Evolutionary conservation across 2,797 vertebrate genomes (phyloP), one percentile per base, ranked within the genome.

Genomic region (Sebastes trivittatus): DNA sequence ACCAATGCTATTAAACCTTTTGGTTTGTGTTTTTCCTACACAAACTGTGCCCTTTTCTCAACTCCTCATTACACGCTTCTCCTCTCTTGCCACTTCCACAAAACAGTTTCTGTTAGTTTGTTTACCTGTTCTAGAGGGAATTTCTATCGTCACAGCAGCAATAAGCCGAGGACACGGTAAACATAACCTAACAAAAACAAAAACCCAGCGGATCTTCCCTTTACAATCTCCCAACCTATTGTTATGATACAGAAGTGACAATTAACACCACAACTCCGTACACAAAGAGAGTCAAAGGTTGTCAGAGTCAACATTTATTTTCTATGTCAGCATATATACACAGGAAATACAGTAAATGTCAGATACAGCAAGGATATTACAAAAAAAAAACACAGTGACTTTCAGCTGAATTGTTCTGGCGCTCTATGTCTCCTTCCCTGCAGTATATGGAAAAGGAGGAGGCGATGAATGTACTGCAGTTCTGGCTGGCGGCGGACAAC

Each of bases 391-490:
- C 23, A 11, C 16, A 2, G 2, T 4, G 73, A 54, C 46, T 23
- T 34, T 55, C 4, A 22, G 9, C 20, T 71, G 38, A 30, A 18
- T 10, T 56, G 27, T 18, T 3, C 10, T 63, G 4, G 4, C 18
- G 25, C 49, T 75, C 23, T 76, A 1, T 65, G 7, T 79, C 29
- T 94, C 6, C 9, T 27, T 60, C 13, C 23, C 58, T 78, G 27
- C 87, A 99, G 98, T 99, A 97, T 91, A 99, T 99, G 98, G 98
- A 99, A 89, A 99, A 99, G 88, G 98, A 99, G 91, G 98, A 99
- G 70, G 98, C 98, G 10, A 97, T 99, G 87, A 99, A 99, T 58
- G 93, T 99, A 13, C 88, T 99, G 90, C 98, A 99, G 90, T 99
- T 99, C 93, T 99, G 98, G 98, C 89, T 99, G 94, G 98, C 98